These are phyloP conservation scores for Suricata suricatta DNA, from an alignment of 2,113 vertebrate genomes.

Conservation along the genomic window DNA sequence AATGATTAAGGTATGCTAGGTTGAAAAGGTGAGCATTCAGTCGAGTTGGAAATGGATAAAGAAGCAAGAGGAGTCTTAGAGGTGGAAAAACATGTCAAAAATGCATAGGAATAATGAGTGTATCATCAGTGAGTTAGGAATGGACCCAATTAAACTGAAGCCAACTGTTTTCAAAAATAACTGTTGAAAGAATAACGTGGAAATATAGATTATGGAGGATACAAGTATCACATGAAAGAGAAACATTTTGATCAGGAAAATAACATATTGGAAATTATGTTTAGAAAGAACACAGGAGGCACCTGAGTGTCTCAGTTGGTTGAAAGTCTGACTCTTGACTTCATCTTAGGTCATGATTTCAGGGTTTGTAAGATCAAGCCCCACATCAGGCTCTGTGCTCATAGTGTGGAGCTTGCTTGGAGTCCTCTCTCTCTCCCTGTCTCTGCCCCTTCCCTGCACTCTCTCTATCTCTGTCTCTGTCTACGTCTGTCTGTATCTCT, in stretches of 20 bases:
- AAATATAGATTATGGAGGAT: background rate
- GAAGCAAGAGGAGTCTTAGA: background rate
- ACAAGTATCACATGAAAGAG: background rate
- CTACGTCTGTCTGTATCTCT: too few species aligned
- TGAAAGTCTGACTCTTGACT: too few species aligned
- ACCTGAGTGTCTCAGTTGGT: too few species aligned
- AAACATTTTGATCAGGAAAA: background rate
- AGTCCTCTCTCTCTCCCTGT: too few species aligned
- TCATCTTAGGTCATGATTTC: too few species aligned
- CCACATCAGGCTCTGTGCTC: too few species aligned
- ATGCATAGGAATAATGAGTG: background rate
- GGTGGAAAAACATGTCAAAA: constrained; percentile 29
- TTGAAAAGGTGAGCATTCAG: constrained; percentile 11
- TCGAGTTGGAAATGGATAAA: background rate
- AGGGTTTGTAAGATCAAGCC: too few species aligned
- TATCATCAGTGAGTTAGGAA: background rate
- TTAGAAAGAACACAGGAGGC: background rate
- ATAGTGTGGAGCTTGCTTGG: too few species aligned
- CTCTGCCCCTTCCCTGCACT: too few species aligned
- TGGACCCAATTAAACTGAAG: background rate
- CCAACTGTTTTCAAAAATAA: background rate
- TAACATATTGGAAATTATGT: background rate
- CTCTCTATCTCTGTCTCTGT: too few species aligned
- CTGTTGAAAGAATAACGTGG: background rate
- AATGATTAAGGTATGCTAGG: background rate